A percentile compares a stretch with the other conserved stretches of the same genome.
Evolutionary conservation across 1,140 invertebrate species (phyloP).

Genomic region (Periplaneta americana): DNA sequence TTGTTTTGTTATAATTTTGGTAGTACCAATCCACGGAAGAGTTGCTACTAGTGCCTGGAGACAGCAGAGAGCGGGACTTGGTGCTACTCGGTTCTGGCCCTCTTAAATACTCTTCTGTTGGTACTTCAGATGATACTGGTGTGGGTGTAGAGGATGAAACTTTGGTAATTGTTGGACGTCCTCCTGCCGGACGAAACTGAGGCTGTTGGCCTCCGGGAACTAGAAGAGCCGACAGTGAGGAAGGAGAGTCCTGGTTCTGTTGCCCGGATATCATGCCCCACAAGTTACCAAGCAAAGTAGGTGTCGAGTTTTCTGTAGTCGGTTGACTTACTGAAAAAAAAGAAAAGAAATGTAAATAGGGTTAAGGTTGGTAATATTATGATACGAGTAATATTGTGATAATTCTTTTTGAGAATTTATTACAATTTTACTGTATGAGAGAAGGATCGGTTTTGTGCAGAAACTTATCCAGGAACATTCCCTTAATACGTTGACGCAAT

Average conservation of each 20-base stretch:
- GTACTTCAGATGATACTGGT: slow-evolving; percentile 22
- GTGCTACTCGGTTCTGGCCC: slow-evolving; percentile 18
- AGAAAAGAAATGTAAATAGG: no score
- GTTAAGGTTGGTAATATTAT: no score
- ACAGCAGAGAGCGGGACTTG: slow-evolving; percentile 20
- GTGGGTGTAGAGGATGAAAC: slow-evolving; percentile 40
- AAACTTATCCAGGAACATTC: no score
- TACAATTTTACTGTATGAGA: no score
- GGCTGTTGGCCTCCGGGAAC: slow-evolving; percentile 47
- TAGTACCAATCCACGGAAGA: slow-evolving; percentile 67
- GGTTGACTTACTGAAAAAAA: background rate
- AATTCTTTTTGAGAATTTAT: no score
- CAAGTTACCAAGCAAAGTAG: background rate
- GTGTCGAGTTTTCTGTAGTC: background rate
- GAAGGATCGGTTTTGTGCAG: no score
- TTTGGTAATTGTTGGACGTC: slow-evolving; percentile 56
- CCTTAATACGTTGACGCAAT: no score
- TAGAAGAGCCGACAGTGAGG: slow-evolving; percentile 44
- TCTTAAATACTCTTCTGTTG: slow-evolving; percentile 22
- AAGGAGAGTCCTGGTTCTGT: background rate
- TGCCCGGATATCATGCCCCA: background rate
- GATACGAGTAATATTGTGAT: no score
- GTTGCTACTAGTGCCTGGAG: slow-evolving; percentile 31
- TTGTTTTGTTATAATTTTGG: slow-evolving; percentile 67
- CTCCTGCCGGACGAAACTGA: slow-evolving; percentile 31